Base-by-base conservation (phyloP, 2,797 vertebrate genomes). In the Channallabes apus region DNA sequence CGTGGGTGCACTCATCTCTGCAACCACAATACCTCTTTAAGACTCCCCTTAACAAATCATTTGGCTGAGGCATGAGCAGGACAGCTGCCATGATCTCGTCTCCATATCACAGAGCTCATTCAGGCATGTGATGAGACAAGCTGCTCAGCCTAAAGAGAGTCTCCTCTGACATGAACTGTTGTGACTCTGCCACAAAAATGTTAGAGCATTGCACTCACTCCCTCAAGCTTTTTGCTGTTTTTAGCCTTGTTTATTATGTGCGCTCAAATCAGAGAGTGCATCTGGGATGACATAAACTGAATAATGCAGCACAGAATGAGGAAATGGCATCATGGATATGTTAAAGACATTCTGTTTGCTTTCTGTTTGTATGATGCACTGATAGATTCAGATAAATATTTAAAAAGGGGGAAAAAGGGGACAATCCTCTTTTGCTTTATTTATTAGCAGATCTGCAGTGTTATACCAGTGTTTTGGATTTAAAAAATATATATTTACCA, bases 141-240 rank as follows among this genome's bases (percentile, higher is more conserved):
- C 77, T 51, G 68, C 80, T 79, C 68, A 56, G 82, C 82, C 67
- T 11, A 78, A 86, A 82, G 67, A 73, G 71, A 72, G 67, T 46
- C 77, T 84, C 59, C 77, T 72, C 82, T 82, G 76, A 86, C 82
- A 86, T 84, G 78, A 82, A 62, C 82, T 75, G 79, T 73, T 32
- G 87, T 83, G 68, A 83, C 81, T 83, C 54, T 83, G 68, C 46
- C 83, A 75, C 86, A 79, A 76, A 84, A 86, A 71, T 88, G 79
- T 80, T 82, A 72, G 76, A 82, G 67, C 83, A 51, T 58, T 67
- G 62, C 73, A 32, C 64, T 29, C 64, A 22, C 24, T 80, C 79
- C 71, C 58, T 85, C 62, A 71, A 85, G 87, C 75, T 3, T 22
- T 14, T 80, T 54, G 67, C 68, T 80, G 51, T 84, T 86, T 86